A percentile compares a stretch with the other conserved stretches of the same genome.
These are phyloP conservation scores for Anastrepha obliqua DNA, from an alignment of 1,140 invertebrate species.

Conservation along the genomic window DNA sequence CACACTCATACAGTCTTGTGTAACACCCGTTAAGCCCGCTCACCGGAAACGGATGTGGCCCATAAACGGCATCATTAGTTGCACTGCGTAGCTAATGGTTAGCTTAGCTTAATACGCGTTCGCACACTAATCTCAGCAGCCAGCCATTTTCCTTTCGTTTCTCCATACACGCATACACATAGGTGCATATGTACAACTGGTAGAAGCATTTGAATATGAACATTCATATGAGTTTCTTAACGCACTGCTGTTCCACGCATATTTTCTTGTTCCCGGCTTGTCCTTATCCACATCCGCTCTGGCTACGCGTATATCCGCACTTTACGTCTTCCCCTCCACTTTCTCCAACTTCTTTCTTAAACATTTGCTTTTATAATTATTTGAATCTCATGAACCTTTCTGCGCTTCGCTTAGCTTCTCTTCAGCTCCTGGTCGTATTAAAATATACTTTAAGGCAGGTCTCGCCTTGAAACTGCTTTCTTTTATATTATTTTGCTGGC, in stretches of 20 bases:
- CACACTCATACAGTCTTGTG: background rate
- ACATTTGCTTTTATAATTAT: too few relatives aligned
- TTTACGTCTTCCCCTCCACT: too few relatives aligned
- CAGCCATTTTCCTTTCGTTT: background rate
- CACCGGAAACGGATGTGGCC: conserved; percentile 27
- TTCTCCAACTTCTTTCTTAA: too few relatives aligned
- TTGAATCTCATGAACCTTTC: too few relatives aligned
- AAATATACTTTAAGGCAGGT: background rate
- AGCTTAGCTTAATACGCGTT: background rate
- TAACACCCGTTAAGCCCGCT: background rate
- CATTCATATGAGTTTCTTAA: too few relatives aligned
- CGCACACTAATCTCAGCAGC: background rate
- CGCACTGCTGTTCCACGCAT: too few relatives aligned
- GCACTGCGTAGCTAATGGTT: background rate
- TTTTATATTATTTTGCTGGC: background rate
- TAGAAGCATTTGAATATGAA: too few relatives aligned
- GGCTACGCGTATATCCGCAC: too few relatives aligned
- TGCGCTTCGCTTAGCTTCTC: background rate
- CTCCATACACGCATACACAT: too few relatives aligned
- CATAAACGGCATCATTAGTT: conserved; percentile 15
- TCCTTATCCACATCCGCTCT: too few relatives aligned
- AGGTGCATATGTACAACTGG: too few relatives aligned
- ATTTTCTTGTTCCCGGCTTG: too few relatives aligned
- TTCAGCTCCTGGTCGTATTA: background rate
- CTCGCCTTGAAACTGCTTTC: background rate